These are phyloP conservation scores for Daubentonia madagascariensis DNA, from an alignment of 2,113 vertebrate species.

Conservation along the genomic window DNA sequence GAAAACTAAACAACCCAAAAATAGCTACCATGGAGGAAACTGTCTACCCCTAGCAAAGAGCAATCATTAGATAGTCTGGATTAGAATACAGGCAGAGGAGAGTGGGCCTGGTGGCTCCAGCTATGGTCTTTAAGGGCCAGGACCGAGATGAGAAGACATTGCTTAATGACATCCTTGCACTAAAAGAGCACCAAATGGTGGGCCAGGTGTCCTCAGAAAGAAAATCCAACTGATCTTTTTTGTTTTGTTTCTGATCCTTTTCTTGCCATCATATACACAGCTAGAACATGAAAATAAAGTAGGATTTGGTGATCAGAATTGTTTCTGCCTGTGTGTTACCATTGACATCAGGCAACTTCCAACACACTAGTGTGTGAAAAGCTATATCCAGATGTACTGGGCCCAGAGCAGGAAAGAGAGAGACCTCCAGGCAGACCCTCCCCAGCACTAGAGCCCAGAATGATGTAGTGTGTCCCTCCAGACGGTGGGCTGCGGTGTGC, in stretches of 20 bases:
- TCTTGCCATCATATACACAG: neutral
- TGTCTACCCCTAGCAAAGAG: neutral
- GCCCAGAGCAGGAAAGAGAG: neutral
- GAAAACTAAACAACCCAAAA: neutral
- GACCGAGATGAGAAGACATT: neutral
- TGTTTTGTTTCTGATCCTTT: neutral
- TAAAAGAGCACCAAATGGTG: neutral
- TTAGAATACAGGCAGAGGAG: neutral
- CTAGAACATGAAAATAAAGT: neutral
- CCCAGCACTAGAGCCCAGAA: neutral
- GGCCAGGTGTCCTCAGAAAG: neutral
- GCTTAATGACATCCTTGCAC: no score
- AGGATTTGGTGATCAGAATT: neutral
- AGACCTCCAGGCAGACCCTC: neutral
- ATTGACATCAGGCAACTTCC: neutral
- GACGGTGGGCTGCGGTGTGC: neutral
- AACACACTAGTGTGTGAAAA: neutral
- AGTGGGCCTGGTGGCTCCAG: accelerated
- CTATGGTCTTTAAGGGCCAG: neutral
- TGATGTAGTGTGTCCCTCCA: neutral
- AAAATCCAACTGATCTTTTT: neutral
- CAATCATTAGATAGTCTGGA: neutral
- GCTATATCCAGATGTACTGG: neutral
- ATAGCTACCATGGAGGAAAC: neutral
- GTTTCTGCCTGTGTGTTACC: neutral